Evolutionary conservation across 2,888 invertebrate species (phyloP).

Genomic region (Neocrepidodera transversa): DNA sequence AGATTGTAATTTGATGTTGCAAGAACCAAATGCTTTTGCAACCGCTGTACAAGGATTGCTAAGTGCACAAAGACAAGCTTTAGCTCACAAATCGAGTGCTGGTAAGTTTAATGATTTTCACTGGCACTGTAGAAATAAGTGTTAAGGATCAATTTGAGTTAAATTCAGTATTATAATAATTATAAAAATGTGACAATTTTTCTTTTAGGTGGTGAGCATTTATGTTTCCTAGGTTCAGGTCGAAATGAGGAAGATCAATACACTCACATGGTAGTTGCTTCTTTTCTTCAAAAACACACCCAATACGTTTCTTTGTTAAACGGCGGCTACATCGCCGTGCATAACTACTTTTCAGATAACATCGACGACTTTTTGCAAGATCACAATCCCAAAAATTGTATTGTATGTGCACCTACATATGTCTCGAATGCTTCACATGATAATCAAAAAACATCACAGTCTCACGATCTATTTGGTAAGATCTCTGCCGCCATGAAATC

Average conservation of each 20-base stretch:
- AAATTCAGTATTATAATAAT: no score
- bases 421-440: constrained; percentile 37
- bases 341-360: constrained; percentile 83
- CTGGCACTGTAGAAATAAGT: no score
- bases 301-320: constrained; percentile 91
- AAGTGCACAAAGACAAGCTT: constrained; percentile 86
- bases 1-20: constrained; percentile 96
- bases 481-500: constrained; percentile 87
- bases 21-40: constrained; percentile 93
- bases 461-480: constrained; percentile 80
- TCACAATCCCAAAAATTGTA: constrained; percentile 80
- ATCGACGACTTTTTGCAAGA: constrained; percentile 83
- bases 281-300: constrained; percentile 92
- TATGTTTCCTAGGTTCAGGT: constrained; percentile 94
- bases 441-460: constrained; percentile 51
- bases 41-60: constrained; percentile 93
- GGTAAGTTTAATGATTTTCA: constrained; percentile 52
- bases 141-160: no score
- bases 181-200: no score
- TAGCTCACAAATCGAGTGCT: constrained; percentile 85
- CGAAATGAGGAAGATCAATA: constrained; percentile 93
- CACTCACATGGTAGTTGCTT: constrained; percentile 97
- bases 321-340: constrained; percentile 88
- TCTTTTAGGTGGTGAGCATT: constrained; percentile 74
- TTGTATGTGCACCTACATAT: constrained; percentile 74